Conservation (phyloP, 1,140 invertebrate genomes). For the Gerris buenoi region DNA sequence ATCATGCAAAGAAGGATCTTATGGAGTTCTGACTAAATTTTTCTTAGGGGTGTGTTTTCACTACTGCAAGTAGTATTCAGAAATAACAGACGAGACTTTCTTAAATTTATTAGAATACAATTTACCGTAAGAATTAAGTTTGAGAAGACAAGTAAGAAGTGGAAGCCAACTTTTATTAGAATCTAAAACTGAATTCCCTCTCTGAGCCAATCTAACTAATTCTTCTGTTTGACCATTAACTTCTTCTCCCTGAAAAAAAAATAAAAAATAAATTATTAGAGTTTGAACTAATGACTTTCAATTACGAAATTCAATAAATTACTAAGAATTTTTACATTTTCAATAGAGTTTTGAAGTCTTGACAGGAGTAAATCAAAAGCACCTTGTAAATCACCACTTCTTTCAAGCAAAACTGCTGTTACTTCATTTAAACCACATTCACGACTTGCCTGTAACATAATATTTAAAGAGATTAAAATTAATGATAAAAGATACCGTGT, state of each 20-base stretch:
- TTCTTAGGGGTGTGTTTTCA: not conserved
- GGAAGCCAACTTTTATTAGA: slow-evolving; percentile 24
- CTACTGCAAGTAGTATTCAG: not conserved
- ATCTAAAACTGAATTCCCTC: slow-evolving; percentile 22
- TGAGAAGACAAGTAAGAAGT: slow-evolving; percentile 22
- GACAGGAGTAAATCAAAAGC: slow-evolving; percentile 23
- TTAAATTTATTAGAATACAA: too few relatives aligned
- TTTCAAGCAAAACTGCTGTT: slow-evolving; percentile 24
- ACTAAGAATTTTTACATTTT: slow-evolving; percentile 14
- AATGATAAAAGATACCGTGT: not conserved
- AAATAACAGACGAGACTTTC: not conserved
- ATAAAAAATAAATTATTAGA: not conserved
- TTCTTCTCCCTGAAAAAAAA: slow-evolving; percentile 12
- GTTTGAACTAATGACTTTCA: too few relatives aligned
- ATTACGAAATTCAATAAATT: not conserved
- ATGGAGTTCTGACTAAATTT: not conserved
- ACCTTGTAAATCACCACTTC: slow-evolving; percentile 22
- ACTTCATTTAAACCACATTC: slow-evolving; percentile 19
- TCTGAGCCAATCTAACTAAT: slow-evolving; percentile 21
- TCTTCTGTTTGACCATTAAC: slow-evolving; percentile 22
- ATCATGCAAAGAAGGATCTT: not conserved
- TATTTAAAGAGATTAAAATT: not conserved
- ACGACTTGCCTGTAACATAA: slow-evolving; percentile 4
- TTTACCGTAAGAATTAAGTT: slow-evolving; percentile 22
- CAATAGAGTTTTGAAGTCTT: slow-evolving; percentile 21